Evolutionary conservation across 2,113 vertebrate species (phyloP), one percentile per base, ranked within the genome.

Genomic region (Amphilophus citrinellus): DNA sequence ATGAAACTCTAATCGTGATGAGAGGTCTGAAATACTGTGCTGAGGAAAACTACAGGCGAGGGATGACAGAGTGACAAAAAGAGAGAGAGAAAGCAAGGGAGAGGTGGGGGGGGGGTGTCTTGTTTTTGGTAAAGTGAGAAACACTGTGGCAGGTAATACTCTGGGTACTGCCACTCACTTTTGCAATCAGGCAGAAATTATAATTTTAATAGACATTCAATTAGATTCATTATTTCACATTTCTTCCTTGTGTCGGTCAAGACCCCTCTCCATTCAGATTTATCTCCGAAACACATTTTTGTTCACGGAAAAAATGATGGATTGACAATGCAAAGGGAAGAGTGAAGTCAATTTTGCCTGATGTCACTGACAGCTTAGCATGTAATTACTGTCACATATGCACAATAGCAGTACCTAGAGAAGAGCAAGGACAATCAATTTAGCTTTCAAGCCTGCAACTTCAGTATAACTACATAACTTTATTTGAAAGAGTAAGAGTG

Each of bases 311-410:
- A 24, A 87, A 92, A 88, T 42, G 66, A 90, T 90, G 71, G 88
- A 94, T 87, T 93, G 91, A 91, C 88, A 94, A 91, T 83, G 78
- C 88, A 87, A 81, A 66, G 35, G 24, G 56, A 84, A 91, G 84
- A 87, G 79, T 80, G 79, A 89, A 94, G 93, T 90, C 90, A 92
- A 84, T 94, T 93, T 91, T 91, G 61, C 81, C 88, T 93, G 63
- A 94, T 92, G 93, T 92, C 89, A 90, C 85, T 88, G 93, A 94
- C 73, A 60, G 88, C 88, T 93, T 87, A 92, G 91, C 87, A 84
- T 93, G 92, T 94, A 95, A 94, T 94, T 94, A 94, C 93, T 94
- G 93, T 94, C 90, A 93, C 83, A 88, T 61, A 35, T 80, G 76
- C 61, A 93, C 91, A 95, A 93, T 92, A 88, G 88, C 77, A 68